Conservation (phyloP, 2,113 vertebrate species). For the Leptocoma aspasia region DNA sequence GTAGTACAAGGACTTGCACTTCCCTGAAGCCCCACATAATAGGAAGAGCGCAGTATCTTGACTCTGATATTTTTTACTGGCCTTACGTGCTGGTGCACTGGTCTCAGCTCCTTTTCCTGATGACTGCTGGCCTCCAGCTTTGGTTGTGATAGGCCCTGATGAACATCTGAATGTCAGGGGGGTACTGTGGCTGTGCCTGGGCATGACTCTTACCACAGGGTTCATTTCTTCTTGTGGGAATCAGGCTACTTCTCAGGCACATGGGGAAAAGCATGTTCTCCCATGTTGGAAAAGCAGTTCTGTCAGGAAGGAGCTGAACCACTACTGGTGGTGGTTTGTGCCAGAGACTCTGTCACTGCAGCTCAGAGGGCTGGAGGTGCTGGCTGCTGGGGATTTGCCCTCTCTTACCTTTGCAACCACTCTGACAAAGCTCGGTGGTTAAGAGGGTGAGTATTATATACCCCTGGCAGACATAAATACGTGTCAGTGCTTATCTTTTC, state of each 20-base stretch:
- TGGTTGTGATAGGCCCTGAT: background rate
- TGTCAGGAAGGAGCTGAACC: background rate
- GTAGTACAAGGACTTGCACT: background rate
- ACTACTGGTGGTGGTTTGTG: background rate
- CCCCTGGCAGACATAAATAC: background rate
- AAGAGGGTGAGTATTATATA: background rate
- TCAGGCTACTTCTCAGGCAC: background rate
- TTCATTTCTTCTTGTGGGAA: background rate
- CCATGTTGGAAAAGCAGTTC: background rate
- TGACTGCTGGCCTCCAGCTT: background rate
- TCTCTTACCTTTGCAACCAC: rapidly evolving
- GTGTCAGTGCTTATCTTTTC: background rate
- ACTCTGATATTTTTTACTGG: background rate
- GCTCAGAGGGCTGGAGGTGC: background rate
- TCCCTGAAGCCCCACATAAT: background rate
- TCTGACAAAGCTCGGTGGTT: background rate
- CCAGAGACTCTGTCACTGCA: rapidly evolving
- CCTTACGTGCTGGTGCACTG: background rate
- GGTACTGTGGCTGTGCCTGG: background rate
- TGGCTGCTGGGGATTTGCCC: background rate
- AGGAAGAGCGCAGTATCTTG: background rate
- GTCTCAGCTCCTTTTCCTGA: background rate
- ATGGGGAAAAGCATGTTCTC: too few species aligned
- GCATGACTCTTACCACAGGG: background rate
- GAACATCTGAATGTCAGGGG: background rate